Conservation (phyloP, 2,113 vertebrate genomes). For the Blennius ocellaris region DNA sequence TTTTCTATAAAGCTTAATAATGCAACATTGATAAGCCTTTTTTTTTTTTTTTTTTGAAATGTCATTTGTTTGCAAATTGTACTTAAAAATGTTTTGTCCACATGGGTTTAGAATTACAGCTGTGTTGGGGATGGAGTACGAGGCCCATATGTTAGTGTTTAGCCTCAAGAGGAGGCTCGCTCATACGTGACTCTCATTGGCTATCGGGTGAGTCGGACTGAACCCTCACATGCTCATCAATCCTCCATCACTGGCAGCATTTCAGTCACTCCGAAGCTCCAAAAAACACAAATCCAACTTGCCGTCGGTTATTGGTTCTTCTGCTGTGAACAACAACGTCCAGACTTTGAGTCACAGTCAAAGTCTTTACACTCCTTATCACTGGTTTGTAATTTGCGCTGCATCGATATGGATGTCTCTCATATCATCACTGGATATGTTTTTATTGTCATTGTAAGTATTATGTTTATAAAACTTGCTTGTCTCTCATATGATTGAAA, state of each 20-base stretch:
- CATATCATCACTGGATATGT: too few species aligned
- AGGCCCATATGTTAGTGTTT: constrained; percentile 73
- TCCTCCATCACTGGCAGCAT: neutral
- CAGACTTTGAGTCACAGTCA: too few species aligned
- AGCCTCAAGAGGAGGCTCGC: constrained; percentile 77
- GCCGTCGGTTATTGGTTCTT: neutral
- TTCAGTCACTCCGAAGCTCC: neutral
- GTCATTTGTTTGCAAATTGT: too few species aligned
- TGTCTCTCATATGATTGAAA: too few species aligned
- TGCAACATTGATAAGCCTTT: neutral
- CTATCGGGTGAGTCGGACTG: constrained; percentile 12
- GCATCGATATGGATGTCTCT: too few species aligned
- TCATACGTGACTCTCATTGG: constrained; percentile 73
- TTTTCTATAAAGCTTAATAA: neutral
- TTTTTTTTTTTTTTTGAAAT: neutral
- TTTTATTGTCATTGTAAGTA: too few species aligned
- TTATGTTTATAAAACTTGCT: too few species aligned
- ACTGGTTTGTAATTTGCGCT: too few species aligned
- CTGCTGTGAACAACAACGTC: too few species aligned
- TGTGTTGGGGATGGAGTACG: constrained; percentile 23
- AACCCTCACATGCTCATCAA: constrained; percentile 14
- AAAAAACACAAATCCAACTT: neutral
- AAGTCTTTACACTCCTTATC: too few species aligned
- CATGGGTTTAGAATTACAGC: constrained; percentile 30
- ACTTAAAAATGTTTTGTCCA: neutral